phyloP scores from a whole-genome alignment of 2,888 invertebrate species.

The Euplagia quadripunctaria region DNA sequence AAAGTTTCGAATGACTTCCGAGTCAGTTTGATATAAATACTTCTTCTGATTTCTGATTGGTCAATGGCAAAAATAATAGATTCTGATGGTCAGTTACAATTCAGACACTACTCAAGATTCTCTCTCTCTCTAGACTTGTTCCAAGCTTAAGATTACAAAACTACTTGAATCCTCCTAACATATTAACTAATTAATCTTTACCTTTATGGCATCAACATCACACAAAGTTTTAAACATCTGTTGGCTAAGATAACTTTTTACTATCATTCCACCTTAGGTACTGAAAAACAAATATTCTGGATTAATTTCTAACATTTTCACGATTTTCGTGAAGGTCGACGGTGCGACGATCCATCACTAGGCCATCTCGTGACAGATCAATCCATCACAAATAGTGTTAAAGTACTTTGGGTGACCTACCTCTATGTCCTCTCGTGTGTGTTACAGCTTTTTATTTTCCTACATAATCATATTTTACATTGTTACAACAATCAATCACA shows the following conservation, averaged over 20 bases:
- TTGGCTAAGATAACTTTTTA: no score
- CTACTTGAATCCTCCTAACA: neutral
- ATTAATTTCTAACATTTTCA: neutral
- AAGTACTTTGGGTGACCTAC: neutral
- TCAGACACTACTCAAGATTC: neutral
- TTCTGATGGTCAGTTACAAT: neutral
- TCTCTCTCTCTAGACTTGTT: neutral
- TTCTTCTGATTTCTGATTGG: neutral
- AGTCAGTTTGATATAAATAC: neutral
- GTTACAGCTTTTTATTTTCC: neutral
- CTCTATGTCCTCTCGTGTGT: neutral
- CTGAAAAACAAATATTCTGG: neutral
- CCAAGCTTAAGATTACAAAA: neutral
- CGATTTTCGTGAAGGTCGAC: neutral
- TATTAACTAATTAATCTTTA: neutral
- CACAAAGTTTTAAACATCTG: neutral
- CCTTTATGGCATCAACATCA: neutral
- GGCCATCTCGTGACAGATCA: neutral
- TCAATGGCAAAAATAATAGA: no score
- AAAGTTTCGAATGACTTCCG: no score
- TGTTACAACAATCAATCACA: neutral
- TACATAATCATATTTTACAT: neutral
- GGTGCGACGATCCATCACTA: neutral
- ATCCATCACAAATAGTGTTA: conserved; percentile 4
- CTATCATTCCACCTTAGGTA: neutral